Percentiles rank a stretch among this genome's conserved stretches.
These are phyloP conservation scores for Dynastes tityus DNA, from an alignment of 2,888 invertebrate species.

Conservation along the genomic window DNA sequence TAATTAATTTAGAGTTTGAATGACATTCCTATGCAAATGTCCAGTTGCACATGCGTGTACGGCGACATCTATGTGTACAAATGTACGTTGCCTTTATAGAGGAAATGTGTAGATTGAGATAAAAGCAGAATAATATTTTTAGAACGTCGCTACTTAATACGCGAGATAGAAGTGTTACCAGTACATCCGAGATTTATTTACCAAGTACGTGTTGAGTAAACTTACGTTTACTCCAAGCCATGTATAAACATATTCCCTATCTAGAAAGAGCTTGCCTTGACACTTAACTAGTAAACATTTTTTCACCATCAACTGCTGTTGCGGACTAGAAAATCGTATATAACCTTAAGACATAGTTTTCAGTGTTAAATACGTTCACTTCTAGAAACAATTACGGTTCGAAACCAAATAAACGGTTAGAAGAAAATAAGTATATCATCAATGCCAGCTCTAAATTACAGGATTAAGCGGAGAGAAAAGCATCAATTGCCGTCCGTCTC, in stretches of 20 bases:
- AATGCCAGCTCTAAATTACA: slow-evolving; percentile 17
- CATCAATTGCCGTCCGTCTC: slow-evolving; percentile 20
- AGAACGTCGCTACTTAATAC: not conserved
- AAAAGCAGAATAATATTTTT: slow-evolving; percentile 1
- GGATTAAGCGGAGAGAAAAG: slow-evolving; percentile 22
- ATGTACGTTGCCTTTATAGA: not conserved
- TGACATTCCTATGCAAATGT: slow-evolving; percentile 29
- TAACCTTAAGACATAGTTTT: slow-evolving; percentile 10
- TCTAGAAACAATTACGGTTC: not conserved
- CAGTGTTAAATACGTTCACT: not conserved
- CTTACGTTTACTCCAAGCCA: too few species aligned
- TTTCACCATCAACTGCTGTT: too few species aligned
- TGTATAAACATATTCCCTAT: too few species aligned
- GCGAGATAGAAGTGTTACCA: too few species aligned
- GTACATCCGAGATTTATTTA: too few species aligned
- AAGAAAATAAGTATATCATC: slow-evolving; percentile 30
- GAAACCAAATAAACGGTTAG: not conserved
- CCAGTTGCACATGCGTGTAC: not conserved
- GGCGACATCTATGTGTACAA: not conserved
- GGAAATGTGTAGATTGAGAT: slow-evolving; percentile 22
- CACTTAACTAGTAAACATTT: too few species aligned
- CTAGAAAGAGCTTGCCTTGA: too few species aligned
- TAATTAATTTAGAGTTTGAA: slow-evolving; percentile 33
- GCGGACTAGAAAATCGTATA: not conserved
- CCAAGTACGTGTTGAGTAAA: too few species aligned